Base-by-base conservation (phyloP, 2,797 vertebrate species). In the Pseudotriccus pelzelni region DNA sequence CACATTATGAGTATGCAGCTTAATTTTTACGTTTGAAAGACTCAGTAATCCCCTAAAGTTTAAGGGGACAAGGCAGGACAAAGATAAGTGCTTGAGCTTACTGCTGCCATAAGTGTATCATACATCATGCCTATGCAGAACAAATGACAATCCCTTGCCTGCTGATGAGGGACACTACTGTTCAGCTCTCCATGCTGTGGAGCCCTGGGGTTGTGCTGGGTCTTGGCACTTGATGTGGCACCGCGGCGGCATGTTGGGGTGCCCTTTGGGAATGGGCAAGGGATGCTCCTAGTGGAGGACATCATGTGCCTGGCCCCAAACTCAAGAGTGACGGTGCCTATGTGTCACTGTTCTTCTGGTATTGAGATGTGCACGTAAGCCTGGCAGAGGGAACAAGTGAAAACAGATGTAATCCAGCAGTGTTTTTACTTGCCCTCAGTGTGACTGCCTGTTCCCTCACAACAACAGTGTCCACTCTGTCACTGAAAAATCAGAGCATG, bases 1-100 rank as follows among this genome's bases (percentile, higher is more conserved):
- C 52, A 25, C 36, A 36, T 49, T 7, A 2, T 72, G 78, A 85
- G 52, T 5, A 12, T 21, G 39, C 41, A 77, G 34, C 39, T 88
- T 87, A 53, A 63, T 88, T 93, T 67, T 94, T 83, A 19, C 39
- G 3, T 96, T 78, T 95, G 53, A 53, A 91, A 84, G 66, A 66
- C 24, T 53, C 20, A 36, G 2, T 43, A 85, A 68, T 89, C 37
- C 13, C 50, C 73, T 89, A 34, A 62, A 62, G 50, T 82, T 93
- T 32, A 34, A 16, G 25, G 90, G 66, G 25, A 19, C 49, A 46
- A 58, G 23, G 58, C 22, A 88, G 46, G 58, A 50, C 81, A 76
- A 90, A 78, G n/a, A 25, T 44, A 46, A 23, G 44, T 76, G 22
- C 22, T 44, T 74, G 37, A 69, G 41, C 32, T 91, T 28, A 60